These are phyloP conservation scores for Arothron firmamentum DNA, from an alignment of 2,113 vertebrate genomes.

Conservation along the genomic window DNA sequence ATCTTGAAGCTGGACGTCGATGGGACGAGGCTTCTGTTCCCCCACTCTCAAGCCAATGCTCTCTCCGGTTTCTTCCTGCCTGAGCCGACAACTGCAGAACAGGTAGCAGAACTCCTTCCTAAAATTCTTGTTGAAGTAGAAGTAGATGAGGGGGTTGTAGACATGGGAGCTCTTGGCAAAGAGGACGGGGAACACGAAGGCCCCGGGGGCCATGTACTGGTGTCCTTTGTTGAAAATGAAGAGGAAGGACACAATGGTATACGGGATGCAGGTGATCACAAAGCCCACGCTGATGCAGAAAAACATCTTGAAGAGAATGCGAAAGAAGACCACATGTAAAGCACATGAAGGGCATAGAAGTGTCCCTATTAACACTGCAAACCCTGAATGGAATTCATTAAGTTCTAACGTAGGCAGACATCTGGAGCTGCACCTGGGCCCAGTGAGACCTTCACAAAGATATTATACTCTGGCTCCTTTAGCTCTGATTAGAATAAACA, in stretches of 20 bases:
- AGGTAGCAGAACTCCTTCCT: constrained; percentile 52
- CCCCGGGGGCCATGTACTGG: constrained; percentile 55
- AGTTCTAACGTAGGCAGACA: no score
- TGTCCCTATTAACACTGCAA: no score
- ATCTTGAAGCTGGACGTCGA: constrained; percentile 69
- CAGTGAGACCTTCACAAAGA: no score
- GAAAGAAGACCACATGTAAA: not conserved
- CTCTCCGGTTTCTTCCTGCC: constrained; percentile 36
- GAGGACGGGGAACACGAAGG: constrained; percentile 66
- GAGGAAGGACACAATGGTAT: constrained; percentile 64
- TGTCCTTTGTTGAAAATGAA: constrained; percentile 64
- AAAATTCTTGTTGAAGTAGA: constrained; percentile 72
- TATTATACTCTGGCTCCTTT: no score
- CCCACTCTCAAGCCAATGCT: constrained; percentile 1
- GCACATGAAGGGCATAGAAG: not conserved
- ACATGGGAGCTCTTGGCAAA: constrained; percentile 74
- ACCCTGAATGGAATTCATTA: no score
- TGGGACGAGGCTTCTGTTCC: constrained; percentile 23
- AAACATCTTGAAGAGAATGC: constrained; percentile 64
- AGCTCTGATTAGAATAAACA: no score
- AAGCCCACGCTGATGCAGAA: constrained; percentile 72
- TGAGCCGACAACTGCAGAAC: constrained; percentile 25
- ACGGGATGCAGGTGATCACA: constrained; percentile 64
- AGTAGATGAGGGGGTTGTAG: constrained; percentile 76
- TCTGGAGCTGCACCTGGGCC: no score